A percentile compares a stretch with the other conserved stretches of the same genome.
These are phyloP conservation scores for Cisticola juncidis DNA, from an alignment of 2,113 vertebrate species.

Conservation along the genomic window DNA sequence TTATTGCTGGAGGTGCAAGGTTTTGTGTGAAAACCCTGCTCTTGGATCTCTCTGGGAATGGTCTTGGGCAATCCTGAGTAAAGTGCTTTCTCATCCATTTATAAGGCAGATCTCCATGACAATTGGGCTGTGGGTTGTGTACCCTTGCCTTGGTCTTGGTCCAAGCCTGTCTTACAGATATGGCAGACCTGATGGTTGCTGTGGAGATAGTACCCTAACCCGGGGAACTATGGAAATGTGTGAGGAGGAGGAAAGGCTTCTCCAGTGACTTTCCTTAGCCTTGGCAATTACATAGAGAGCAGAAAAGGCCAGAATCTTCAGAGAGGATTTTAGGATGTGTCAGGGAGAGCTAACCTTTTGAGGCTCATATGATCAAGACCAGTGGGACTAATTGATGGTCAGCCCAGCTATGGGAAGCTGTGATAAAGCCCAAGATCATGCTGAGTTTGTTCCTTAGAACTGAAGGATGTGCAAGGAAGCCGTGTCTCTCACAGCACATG, in stretches of 20 bases:
- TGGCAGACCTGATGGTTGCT: neutral
- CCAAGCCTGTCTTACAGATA: neutral
- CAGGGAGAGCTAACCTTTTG: neutral
- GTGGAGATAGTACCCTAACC: neutral
- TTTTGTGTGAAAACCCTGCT: neutral
- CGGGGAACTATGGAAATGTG: neutral
- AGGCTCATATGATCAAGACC: neutral
- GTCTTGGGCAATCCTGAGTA: neutral
- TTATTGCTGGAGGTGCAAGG: neutral
- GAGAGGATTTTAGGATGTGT: neutral
- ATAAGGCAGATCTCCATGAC: neutral
- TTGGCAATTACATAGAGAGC: neutral
- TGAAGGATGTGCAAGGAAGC: neutral
- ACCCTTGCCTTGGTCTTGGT: neutral
- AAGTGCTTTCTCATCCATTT: neutral
- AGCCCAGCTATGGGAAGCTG: neutral
- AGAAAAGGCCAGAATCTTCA: neutral
- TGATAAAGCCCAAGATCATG: neutral
- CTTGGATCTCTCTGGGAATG: neutral
- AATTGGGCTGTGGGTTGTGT: neutral
- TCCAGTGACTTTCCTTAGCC: neutral
- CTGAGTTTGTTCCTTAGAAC: neutral
- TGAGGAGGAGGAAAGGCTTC: conserved; percentile 19
- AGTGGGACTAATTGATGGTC: neutral
- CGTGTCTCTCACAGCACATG: neutral